Percentiles rank a stretch among this genome's conserved stretches.
Conservation (phyloP, 2,888 invertebrate genomes). For the Apotomis betuletana region DNA sequence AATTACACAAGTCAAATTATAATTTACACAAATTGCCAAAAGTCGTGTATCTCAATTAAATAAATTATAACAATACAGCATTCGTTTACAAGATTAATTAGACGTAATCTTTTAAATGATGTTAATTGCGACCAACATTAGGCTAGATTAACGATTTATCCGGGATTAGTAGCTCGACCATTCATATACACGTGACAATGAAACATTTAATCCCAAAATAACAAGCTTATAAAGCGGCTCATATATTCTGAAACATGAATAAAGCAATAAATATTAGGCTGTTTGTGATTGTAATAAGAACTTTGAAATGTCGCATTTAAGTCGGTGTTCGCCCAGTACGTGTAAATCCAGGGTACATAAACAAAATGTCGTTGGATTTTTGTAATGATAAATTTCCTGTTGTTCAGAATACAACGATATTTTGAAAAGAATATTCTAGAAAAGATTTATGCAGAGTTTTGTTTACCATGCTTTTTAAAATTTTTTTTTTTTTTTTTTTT, state of each 20-base stretch:
- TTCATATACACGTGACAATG: conserved; percentile 1
- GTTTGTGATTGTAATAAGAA: not conserved
- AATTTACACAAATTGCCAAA: not conserved
- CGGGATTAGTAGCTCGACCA: not conserved
- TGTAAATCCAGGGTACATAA: not conserved
- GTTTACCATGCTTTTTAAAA: too few species aligned
- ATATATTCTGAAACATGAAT: not conserved
- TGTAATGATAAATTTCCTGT: not conserved
- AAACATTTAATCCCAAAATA: conserved; percentile 3
- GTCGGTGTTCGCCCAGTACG: not conserved
- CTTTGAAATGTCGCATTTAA: not conserved
- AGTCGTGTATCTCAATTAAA: not conserved
- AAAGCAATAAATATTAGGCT: not conserved
- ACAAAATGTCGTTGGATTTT: not conserved
- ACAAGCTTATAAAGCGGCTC: not conserved
- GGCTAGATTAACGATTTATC: conserved; percentile 5
- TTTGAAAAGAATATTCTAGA: not conserved
- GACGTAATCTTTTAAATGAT: conserved; percentile 9
- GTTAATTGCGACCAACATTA: conserved; percentile 1
- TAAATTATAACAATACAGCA: not conserved
- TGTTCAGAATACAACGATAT: not conserved
- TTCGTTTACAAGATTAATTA: not conserved
- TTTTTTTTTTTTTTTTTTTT: too few species aligned
- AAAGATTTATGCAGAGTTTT: too few species aligned
- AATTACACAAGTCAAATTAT: too few species aligned